Percentiles rank a stretch among this genome's conserved stretches.
phyloP scores from a whole-genome alignment of 2,113 vertebrate species.

The Pipa parva region DNA sequence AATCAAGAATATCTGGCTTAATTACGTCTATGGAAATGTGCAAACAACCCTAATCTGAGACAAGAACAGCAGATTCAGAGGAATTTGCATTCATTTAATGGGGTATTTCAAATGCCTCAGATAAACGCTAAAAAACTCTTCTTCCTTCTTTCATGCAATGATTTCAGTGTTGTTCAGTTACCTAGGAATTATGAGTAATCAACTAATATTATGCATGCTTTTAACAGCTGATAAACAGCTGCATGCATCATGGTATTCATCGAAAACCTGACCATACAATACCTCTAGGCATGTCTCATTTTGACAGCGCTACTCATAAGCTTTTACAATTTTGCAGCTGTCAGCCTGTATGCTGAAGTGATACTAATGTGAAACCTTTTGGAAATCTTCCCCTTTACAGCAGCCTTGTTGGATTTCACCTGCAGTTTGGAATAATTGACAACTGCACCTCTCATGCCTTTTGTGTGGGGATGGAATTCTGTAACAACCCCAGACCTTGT shows the following conservation, averaged over 20 bases:
- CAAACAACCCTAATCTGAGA: neutral
- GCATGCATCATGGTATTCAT: constrained; percentile 39
- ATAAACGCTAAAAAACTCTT: neutral
- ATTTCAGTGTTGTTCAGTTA: constrained; percentile 10
- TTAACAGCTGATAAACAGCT: constrained; percentile 57
- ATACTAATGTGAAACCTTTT: constrained; percentile 11
- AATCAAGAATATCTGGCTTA: neutral
- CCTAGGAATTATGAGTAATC: constrained; percentile 32
- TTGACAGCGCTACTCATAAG: constrained; percentile 14
- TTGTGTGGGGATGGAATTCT: constrained; percentile 2
- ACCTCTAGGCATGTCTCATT: constrained; percentile 32
- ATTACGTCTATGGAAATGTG: neutral
- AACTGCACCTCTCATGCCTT: neutral
- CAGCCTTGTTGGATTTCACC: constrained; percentile 18
- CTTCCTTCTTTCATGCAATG: constrained; percentile 30
- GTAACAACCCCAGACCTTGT: constrained; percentile 8
- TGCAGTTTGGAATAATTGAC: constrained; percentile 10
- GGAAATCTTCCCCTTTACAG: neutral
- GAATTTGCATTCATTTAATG: neutral
- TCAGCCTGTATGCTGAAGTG: constrained; percentile 8
- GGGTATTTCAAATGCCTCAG: neutral
- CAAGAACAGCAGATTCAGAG: neutral
- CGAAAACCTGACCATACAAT: constrained; percentile 46
- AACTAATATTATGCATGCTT: constrained; percentile 36
- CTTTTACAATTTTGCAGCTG: constrained; percentile 23